Evolutionary conservation across 2,113 vertebrate species (phyloP).

Genomic region (Sinocyclocheilus anophthalmus): DNA sequence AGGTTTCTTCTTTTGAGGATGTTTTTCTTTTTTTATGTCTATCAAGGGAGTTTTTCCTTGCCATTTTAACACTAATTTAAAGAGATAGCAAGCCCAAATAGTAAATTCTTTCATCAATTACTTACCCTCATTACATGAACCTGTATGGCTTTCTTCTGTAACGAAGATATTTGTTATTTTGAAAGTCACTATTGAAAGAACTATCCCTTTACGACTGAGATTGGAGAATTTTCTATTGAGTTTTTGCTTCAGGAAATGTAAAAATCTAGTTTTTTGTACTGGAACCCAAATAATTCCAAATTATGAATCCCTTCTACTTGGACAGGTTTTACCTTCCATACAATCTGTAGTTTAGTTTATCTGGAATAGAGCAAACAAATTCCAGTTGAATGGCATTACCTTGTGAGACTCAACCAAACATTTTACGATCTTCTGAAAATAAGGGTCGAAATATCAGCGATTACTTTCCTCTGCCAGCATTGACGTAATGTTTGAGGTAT

Average conservation of each 20-base stretch:
- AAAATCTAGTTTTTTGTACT: background rate
- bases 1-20: background rate
- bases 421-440: slow-evolving; percentile 2
- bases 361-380: background rate
- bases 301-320: background rate
- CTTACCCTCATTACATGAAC: no score
- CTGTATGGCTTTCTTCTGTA: background rate
- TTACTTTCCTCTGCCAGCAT: background rate
- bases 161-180: background rate
- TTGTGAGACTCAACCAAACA: background rate
- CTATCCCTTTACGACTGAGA: no score
- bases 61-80: background rate
- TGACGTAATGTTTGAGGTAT: background rate
- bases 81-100: background rate
- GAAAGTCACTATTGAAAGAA: background rate
- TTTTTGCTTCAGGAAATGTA: background rate
- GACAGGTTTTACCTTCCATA: background rate
- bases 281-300: background rate
- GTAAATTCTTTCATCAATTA: background rate
- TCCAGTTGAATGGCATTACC: background rate
- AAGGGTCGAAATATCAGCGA: background rate
- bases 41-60: background rate
- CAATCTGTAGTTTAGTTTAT: background rate
- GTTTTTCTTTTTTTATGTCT: background rate
- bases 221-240: background rate